A percentile compares a stretch with the other conserved stretches of the same genome.
phyloP scores from a whole-genome alignment of 2,888 invertebrate species.

The Chaitophorus viminalis region DNA sequence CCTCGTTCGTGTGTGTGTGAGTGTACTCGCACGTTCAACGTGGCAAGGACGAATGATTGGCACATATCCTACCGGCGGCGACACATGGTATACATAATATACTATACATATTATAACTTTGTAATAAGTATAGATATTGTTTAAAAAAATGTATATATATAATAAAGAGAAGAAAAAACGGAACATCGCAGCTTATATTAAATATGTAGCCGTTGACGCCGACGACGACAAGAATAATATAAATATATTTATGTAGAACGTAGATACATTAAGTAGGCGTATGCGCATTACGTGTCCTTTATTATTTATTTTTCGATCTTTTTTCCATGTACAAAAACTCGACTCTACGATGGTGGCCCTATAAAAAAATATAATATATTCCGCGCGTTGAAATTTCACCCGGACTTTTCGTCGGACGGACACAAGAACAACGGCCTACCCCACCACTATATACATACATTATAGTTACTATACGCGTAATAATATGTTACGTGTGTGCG shows the following conservation, averaged over 20 bases:
- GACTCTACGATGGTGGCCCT: background rate
- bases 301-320: slow-evolving; percentile 10
- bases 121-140: background rate
- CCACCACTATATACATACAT: background rate
- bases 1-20: background rate
- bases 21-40: background rate
- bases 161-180: background rate
- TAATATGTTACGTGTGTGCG: too few relatives aligned
- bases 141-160: too few relatives aligned
- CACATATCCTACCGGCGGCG: background rate
- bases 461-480: background rate
- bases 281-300: background rate
- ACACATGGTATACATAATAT: background rate
- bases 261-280: background rate
- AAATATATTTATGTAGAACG: too few relatives aligned
- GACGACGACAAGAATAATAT: background rate
- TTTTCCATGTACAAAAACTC: background rate
- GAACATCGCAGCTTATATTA: background rate
- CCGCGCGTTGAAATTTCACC: background rate
- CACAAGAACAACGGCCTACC: background rate
- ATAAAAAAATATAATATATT: background rate
- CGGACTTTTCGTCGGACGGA: slow-evolving; percentile 3
- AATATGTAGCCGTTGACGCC: background rate
- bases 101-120: background rate
- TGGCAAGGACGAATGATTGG: background rate